Percentiles rank a stretch among this genome's conserved stretches.
Evolutionary conservation across 2,888 invertebrate species (phyloP).

Genomic region (Chalcosyrphus nemorum): DNA sequence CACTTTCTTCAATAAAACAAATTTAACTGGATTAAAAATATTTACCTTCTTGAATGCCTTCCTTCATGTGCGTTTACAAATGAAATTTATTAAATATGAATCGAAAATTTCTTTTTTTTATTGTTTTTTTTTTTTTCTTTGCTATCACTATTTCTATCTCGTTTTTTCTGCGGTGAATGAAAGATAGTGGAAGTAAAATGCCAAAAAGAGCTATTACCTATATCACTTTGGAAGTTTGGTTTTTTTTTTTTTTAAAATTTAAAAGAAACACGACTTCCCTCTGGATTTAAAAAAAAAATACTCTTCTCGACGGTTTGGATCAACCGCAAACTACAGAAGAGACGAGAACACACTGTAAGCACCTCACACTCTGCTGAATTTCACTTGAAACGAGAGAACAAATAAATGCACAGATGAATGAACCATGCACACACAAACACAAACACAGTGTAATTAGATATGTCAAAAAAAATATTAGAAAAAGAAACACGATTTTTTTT

Average conservation of each 20-base stretch:
- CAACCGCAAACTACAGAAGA: neutral
- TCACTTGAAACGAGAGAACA: slow-evolving; percentile 18
- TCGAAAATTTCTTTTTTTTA: neutral
- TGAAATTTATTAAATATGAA: neutral
- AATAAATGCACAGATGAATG: slow-evolving; percentile 47
- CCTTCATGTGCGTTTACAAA: neutral
- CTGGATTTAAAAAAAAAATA: neutral
- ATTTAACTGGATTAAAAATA: neutral
- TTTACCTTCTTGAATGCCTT: slow-evolving; percentile 6
- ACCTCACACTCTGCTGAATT: slow-evolving; percentile 36
- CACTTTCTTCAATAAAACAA: neutral
- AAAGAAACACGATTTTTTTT: neutral
- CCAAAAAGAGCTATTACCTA: neutral
- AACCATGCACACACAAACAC: slow-evolving; percentile 18
- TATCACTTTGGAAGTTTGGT: neutral
- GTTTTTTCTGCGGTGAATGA: slow-evolving; percentile 18
- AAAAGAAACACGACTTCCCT: neutral
- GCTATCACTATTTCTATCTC: slow-evolving; percentile 39
- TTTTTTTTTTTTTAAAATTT: neutral
- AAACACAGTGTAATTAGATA: neutral
- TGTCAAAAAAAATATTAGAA: slow-evolving; percentile 17
- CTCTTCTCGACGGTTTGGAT: neutral
- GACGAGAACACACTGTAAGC: slow-evolving; percentile 24
- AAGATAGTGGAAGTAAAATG: neutral
- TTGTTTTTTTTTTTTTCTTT: neutral